A percentile compares a stretch with the other conserved stretches of the same genome.
Conservation (phyloP, 2,797 vertebrate species). For the Tiaroga cobitis region DNA sequence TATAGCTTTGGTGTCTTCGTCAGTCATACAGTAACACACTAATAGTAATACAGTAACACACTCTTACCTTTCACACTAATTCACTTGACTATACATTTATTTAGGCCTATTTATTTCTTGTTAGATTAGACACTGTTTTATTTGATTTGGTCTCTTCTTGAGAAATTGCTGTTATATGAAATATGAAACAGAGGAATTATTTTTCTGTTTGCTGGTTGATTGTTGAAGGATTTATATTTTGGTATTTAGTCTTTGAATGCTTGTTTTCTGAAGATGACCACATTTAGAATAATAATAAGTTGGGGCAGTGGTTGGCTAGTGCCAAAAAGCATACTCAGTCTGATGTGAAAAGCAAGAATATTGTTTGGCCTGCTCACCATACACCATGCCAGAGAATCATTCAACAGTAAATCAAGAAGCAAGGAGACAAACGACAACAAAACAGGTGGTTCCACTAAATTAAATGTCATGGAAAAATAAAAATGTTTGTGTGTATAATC, state of each 20-base stretch:
- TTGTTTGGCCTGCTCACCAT: not conserved
- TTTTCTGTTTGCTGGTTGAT: not conserved
- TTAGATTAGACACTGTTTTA: not conserved
- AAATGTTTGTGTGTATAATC: not conserved
- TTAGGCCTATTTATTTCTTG: not conserved
- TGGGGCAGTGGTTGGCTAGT: not conserved
- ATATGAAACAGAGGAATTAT: not conserved
- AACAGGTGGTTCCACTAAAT: not conserved
- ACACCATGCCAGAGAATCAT: not conserved
- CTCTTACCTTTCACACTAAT: not conserved
- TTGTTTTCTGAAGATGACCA: not conserved
- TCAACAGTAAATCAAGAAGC: not conserved
- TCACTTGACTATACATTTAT: no score
- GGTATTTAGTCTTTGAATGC: not conserved
- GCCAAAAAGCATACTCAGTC: not conserved
- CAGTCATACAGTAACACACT: not conserved
- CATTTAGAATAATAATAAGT: not conserved
- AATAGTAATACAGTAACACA: not conserved
- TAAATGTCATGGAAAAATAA: not conserved
- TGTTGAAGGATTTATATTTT: slow-evolving; percentile 3
- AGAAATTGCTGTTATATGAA: not conserved
- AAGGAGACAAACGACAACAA: not conserved
- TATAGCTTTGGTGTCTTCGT: not conserved
- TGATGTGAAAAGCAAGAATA: not conserved
- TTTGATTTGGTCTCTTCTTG: not conserved